phyloP scores from a whole-genome alignment of 2,888 invertebrate species.

The Eubasilissa splendida region DNA sequence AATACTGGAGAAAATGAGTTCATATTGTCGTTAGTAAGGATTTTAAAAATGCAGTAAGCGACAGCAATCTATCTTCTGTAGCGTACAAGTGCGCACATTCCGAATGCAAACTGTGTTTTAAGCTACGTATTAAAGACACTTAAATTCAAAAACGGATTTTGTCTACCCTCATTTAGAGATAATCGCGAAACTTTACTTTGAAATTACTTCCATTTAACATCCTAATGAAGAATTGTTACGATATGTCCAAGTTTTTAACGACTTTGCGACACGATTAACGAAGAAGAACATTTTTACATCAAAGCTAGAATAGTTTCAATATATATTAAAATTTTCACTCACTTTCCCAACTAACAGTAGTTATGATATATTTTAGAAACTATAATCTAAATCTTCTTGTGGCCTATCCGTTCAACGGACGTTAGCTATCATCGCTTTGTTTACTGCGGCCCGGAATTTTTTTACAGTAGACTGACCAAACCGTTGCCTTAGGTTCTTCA shows the following conservation, averaged over 20 bases:
- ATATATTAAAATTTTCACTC: too few species aligned
- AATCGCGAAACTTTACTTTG: constrained; percentile 17
- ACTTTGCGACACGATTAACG: not conserved
- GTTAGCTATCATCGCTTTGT: too few species aligned
- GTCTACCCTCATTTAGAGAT: constrained; percentile 22
- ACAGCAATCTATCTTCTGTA: constrained; percentile 1
- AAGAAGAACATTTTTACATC: not conserved
- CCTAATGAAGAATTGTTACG: constrained; percentile 16
- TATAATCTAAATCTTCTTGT: too few species aligned
- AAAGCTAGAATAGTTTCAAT: too few species aligned
- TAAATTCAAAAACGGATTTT: constrained; percentile 23
- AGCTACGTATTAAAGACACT: constrained; percentile 23
- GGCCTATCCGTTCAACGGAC: too few species aligned
- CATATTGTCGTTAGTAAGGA: constrained; percentile 8
- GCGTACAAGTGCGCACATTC: constrained; percentile 17
- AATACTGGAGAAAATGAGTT: not conserved
- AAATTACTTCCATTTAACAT: constrained; percentile 19
- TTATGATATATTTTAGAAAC: too few species aligned
- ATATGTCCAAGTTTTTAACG: constrained; percentile 15
- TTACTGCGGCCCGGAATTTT: too few species aligned
- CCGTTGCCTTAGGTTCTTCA: too few species aligned
- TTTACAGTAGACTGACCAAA: too few species aligned
- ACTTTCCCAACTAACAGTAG: too few species aligned
- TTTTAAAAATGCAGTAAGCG: constrained; percentile 22
- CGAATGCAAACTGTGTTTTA: constrained; percentile 21